Conservation (phyloP, 2,888 invertebrate species). For the Rhingia rostrata region DNA sequence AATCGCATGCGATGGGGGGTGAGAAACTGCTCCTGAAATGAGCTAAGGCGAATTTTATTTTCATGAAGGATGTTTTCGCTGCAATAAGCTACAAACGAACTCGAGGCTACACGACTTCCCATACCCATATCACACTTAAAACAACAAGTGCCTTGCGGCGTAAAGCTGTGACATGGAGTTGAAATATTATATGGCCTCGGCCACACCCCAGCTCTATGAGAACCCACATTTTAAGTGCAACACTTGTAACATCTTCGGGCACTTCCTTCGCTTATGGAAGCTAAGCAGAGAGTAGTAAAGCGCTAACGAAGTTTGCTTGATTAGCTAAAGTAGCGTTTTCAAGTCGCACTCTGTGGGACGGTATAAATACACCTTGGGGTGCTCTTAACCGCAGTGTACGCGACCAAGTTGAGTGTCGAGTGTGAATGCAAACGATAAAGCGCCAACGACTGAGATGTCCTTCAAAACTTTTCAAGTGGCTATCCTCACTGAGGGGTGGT, state of each 20-base stretch:
- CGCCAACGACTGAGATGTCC: constrained; percentile 41
- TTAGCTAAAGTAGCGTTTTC: constrained; percentile 36
- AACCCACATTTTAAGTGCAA: constrained; percentile 40
- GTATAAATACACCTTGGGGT: constrained; percentile 6
- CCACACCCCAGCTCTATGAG: constrained; percentile 8
- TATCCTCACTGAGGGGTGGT: constrained; percentile 27
- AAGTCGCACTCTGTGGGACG: not conserved
- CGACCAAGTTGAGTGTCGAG: not conserved
- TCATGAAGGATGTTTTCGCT: constrained; percentile 58
- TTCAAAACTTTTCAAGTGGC: constrained; percentile 62
- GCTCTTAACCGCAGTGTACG: not conserved
- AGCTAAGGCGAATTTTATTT: constrained; percentile 61
- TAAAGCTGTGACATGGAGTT: constrained; percentile 17
- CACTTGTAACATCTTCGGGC: constrained; percentile 45
- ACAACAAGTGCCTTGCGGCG: constrained; percentile 50
- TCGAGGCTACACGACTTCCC: constrained; percentile 22
- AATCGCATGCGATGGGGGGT: not conserved
- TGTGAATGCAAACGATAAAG: constrained; percentile 38
- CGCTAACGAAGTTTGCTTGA: constrained; percentile 44
- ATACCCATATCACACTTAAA: constrained; percentile 22
- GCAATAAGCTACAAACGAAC: constrained; percentile 53
- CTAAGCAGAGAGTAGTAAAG: constrained; percentile 28
- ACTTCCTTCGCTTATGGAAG: constrained; percentile 37
- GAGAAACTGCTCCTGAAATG: constrained; percentile 36
- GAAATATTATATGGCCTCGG: constrained; percentile 15